Conservation (phyloP, 2,113 vertebrate genomes). For the Syrmaticus mikado region DNA sequence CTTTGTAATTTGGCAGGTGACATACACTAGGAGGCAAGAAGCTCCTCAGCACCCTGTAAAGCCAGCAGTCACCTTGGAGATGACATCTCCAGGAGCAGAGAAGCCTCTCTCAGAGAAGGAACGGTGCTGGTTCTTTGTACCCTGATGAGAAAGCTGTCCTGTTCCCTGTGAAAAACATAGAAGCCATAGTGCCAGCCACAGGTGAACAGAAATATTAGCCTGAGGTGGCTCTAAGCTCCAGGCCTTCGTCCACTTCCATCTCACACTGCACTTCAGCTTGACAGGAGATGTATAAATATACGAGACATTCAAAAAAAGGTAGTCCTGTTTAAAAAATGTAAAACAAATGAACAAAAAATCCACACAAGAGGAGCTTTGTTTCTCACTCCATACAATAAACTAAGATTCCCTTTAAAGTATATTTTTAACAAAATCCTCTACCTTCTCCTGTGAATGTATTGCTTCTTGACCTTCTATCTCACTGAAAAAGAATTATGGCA, state of each 20-base stretch:
- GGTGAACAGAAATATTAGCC: background rate
- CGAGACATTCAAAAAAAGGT: background rate
- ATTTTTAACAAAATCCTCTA: background rate
- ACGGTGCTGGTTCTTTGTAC: background rate
- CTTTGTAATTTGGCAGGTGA: background rate
- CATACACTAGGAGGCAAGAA: rapidly evolving
- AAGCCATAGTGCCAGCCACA: rapidly evolving
- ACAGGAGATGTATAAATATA: background rate
- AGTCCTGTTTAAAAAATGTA: background rate
- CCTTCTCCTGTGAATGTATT: background rate
- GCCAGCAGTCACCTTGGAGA: rapidly evolving
- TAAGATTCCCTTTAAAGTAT: background rate
- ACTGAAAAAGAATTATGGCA: background rate
- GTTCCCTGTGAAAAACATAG: background rate
- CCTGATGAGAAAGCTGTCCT: background rate
- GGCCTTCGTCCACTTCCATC: background rate
- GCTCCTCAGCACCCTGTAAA: background rate
- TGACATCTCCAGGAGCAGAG: background rate
- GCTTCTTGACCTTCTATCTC: background rate
- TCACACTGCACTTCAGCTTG: background rate
- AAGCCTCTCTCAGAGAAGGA: background rate
- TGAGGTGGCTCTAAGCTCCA: background rate
- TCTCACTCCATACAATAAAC: background rate
- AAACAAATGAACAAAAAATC: background rate
- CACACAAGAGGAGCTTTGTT: background rate